Evolutionary conservation across 2,797 vertebrate species (phyloP).

Genomic region (Falco rusticolus): DNA sequence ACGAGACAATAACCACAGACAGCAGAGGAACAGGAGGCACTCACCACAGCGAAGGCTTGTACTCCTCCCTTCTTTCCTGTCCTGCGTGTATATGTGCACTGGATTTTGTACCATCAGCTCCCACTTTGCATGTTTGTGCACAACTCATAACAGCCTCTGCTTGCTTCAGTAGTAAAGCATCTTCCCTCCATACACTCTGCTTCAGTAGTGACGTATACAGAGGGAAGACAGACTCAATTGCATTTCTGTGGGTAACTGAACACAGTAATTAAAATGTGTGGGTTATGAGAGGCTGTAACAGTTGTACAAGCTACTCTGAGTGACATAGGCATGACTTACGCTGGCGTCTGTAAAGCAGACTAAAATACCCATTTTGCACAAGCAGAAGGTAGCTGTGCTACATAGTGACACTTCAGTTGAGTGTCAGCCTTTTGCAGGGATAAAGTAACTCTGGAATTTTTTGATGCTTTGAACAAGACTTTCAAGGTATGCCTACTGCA

Average conservation of each 20-base stretch:
- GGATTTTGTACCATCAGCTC: not conserved
- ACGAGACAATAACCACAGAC: not conserved
- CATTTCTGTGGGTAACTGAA: not conserved
- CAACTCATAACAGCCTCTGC: not conserved
- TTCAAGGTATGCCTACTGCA: not conserved
- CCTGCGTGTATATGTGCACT: fast-evolving
- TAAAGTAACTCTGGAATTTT: not conserved
- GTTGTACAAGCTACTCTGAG: not conserved
- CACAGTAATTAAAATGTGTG: not conserved
- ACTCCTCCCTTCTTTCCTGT: not conserved
- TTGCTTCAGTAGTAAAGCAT: not conserved
- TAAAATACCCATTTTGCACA: not conserved
- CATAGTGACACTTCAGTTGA: not conserved
- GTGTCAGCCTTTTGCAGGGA: not conserved
- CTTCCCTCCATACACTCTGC: no score
- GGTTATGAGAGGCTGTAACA: not conserved
- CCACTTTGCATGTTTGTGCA: not conserved
- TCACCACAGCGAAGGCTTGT: not conserved
- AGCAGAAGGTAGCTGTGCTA: not conserved
- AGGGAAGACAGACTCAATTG: no score
- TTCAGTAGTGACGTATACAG: not conserved
- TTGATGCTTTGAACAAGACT: not conserved
- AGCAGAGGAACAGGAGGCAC: not conserved
- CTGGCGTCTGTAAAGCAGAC: not conserved
- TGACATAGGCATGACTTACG: not conserved